phyloP scores from a whole-genome alignment of 2,113 vertebrate species.

The Synodontis membranacea region DNA sequence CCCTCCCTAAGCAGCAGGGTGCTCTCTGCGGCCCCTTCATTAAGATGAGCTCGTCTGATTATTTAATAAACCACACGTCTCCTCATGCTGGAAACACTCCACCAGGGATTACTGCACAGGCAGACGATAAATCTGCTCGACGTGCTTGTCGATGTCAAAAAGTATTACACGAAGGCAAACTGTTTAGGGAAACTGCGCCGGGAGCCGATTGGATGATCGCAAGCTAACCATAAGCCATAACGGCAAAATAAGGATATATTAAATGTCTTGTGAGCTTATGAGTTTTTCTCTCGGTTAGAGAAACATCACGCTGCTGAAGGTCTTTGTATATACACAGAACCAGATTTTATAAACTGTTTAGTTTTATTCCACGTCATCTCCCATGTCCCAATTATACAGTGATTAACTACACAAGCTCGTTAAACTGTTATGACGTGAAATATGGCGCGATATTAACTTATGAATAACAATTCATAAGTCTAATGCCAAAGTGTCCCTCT shows the following conservation, averaged over 20 bases:
- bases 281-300: neutral
- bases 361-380: neutral
- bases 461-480: constrained; percentile 11
- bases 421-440: neutral
- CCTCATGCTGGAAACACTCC: constrained; percentile 8
- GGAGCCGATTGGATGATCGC: neutral
- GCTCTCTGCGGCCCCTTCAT: constrained; percentile 18
- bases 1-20: neutral
- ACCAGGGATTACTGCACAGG: constrained; percentile 12
- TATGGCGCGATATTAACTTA: neutral
- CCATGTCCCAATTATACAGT: neutral
- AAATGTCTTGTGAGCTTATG: neutral
- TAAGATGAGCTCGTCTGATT: constrained; percentile 31
- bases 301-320: neutral
- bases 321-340: neutral
- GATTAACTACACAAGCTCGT: neutral
- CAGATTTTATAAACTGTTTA: neutral
- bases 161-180: constrained; percentile 24
- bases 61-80: constrained; percentile 39
- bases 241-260: neutral
- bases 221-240: neutral
- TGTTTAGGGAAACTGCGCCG: neutral
- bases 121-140: constrained; percentile 18
- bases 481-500: neutral
- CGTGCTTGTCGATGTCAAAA: constrained; percentile 21